Percentiles rank a stretch among this genome's conserved stretches.
Evolutionary conservation across 2,888 invertebrate species (phyloP).

Genomic region (Neoscelio sp.): DNA sequence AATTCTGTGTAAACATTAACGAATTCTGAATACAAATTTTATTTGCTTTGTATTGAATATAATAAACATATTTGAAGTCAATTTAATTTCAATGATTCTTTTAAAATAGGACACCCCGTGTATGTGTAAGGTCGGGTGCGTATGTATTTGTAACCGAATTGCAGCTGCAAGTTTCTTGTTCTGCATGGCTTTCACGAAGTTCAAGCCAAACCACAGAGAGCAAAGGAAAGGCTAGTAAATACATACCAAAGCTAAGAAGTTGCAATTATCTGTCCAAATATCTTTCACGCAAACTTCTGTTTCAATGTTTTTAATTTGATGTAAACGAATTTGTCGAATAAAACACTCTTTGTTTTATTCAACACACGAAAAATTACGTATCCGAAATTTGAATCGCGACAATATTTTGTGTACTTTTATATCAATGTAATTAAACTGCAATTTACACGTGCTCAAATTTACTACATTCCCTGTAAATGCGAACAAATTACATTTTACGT

Average conservation of each 20-base stretch:
- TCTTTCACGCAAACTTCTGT: conserved; percentile 6
- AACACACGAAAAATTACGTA: too few species aligned
- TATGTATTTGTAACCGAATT: conserved; percentile 48
- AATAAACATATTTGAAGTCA: too few species aligned
- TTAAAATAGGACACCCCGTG: background rate
- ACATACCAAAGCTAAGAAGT: conserved; percentile 45
- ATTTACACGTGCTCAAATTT: conserved; percentile 25
- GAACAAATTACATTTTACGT: background rate
- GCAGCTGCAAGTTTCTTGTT: conserved; percentile 72
- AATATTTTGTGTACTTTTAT: conserved; percentile 1
- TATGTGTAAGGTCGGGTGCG: background rate
- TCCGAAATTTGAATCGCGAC: background rate
- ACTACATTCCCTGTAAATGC: background rate
- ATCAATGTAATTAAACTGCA: conserved; percentile 22
- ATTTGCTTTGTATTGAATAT: too few species aligned
- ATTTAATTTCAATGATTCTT: background rate
- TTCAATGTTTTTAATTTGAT: background rate
- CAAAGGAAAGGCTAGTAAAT: conserved; percentile 47
- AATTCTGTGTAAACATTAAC: too few species aligned
- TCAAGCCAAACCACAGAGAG: conserved; percentile 49
- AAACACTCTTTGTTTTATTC: too few species aligned
- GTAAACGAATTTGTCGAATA: too few species aligned
- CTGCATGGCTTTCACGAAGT: conserved; percentile 69
- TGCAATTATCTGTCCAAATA: conserved; percentile 55
- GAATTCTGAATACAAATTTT: too few species aligned